Conservation (phyloP, 2,113 vertebrate genomes). For the Stictonetta naevosa region DNA sequence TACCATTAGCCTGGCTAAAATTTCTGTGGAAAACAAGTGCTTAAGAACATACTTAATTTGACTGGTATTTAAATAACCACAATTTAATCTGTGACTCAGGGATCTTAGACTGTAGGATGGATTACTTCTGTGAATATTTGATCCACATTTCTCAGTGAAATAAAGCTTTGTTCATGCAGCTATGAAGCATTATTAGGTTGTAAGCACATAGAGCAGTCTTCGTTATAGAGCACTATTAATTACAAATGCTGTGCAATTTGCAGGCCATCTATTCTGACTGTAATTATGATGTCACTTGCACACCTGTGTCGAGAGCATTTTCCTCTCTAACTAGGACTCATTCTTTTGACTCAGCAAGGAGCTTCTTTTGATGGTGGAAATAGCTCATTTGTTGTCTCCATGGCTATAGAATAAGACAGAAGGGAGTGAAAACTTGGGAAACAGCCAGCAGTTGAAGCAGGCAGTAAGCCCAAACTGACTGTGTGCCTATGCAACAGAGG, state of each 20-base stretch:
- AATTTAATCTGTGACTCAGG: not conserved
- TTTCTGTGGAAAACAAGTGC: not conserved
- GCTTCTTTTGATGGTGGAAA: not conserved
- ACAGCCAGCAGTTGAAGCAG: not conserved
- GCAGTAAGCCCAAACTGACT: not conserved
- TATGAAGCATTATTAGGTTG: not conserved
- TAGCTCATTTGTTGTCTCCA: not conserved
- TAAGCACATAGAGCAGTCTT: not conserved
- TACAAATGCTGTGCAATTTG: not conserved
- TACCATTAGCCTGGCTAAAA: not conserved
- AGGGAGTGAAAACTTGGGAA: conserved; percentile 16
- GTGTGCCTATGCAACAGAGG: not conserved
- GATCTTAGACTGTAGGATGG: not conserved
- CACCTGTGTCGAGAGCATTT: conserved; percentile 30
- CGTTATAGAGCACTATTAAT: conserved; percentile 20
- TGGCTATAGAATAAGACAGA: not conserved
- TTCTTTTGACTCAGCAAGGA: conserved; percentile 34
- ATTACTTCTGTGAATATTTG: not conserved
- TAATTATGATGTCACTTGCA: conserved; percentile 27
- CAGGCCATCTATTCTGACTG: not conserved
- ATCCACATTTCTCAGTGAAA: not conserved
- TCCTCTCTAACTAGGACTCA: not conserved
- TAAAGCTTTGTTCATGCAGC: not conserved
- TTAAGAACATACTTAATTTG: not conserved
- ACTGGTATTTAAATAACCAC: not conserved